Base-by-base conservation (phyloP, 1,140 invertebrate genomes). In the Rhagoletis pomonella region DNA sequence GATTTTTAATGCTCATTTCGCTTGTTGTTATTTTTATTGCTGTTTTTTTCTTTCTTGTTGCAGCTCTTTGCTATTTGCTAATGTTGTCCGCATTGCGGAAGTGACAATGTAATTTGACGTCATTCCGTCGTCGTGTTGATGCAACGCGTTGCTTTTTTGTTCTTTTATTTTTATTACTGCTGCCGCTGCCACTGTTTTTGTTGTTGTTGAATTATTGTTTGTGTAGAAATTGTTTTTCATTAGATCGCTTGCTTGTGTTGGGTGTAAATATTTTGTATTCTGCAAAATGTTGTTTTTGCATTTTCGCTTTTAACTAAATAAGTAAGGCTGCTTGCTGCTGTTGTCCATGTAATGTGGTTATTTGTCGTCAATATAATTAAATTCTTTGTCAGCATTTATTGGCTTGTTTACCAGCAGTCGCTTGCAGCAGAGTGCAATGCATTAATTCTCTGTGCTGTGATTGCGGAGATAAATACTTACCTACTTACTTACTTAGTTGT, bases 341-440 rank as follows among this genome's bases (percentile, higher is more conserved):
- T 29, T 19, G 47, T 81, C 44, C 6, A 19, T 81, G 73, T 81
- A 81, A 81, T 81, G 73, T 55, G 55, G 73, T 81, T 81, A 81
- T 81, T 81, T 81, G 73, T 81, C 73, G 73, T 81, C 73, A 81
- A 81, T 81, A 81, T 81, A 81, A 81, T 81, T 81, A 81, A 81
- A 81, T 81, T 81, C 73, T 81, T 81, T 81, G 73, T 81, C 19
- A 81, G 73, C 73, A 81, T 81, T 81, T 81, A 81, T 81, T 81
- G 73, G 73, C 47, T 81, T 81, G 73, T 81, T 81, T 81, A 81
- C 73, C 73, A 50, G 73, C 29, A 29, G 29, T 29, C 29, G 29
- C 29, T 29, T 29, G 29, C 29, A 29, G 29, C 17, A 55, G 73
- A 81, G 19, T 29, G 73, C 44, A 55, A 29, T 29, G 73, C n/a